Conservation (phyloP, 1,140 invertebrate species). For the Theocolax elegans region DNA sequence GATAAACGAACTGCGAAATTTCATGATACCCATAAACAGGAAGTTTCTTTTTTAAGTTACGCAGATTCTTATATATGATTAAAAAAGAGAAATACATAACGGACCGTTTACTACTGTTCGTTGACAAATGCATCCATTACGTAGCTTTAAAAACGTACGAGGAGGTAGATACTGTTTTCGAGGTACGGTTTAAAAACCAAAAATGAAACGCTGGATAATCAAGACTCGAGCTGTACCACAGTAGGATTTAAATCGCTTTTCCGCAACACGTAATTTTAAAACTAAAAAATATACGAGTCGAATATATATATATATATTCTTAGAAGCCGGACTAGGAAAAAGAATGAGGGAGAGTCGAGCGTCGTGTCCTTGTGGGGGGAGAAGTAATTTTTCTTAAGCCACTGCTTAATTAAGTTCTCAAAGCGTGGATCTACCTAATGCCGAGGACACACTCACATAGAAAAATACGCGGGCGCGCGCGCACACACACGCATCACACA, state of each 20-base stretch:
- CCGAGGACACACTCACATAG: background rate
- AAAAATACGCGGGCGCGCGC: too few relatives aligned
- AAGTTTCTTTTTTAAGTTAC: too few relatives aligned
- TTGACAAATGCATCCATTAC: too few relatives aligned
- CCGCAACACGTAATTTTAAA: background rate
- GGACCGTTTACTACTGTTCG: too few relatives aligned
- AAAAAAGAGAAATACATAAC: too few relatives aligned
- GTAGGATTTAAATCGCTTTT: background rate
- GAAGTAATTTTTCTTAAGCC: constrained; percentile 38
- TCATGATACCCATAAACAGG: too few relatives aligned
- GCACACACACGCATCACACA: background rate
- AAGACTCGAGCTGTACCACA: background rate
- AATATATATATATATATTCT: too few relatives aligned
- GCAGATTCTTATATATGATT: too few relatives aligned
- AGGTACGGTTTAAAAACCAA: too few relatives aligned
- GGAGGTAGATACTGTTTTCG: too few relatives aligned
- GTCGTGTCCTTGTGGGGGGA: background rate
- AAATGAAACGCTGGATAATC: background rate
- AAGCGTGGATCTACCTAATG: constrained; percentile 14
- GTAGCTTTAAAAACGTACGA: too few relatives aligned
- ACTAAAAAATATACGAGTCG: background rate
- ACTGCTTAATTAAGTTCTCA: constrained; percentile 39
- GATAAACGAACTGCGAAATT: too few relatives aligned
- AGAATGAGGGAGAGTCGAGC: background rate
- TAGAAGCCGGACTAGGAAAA: background rate